These are phyloP conservation scores for Drosophila prolongata DNA, from an alignment of 2,888 invertebrate genomes.

Conservation along the genomic window DNA sequence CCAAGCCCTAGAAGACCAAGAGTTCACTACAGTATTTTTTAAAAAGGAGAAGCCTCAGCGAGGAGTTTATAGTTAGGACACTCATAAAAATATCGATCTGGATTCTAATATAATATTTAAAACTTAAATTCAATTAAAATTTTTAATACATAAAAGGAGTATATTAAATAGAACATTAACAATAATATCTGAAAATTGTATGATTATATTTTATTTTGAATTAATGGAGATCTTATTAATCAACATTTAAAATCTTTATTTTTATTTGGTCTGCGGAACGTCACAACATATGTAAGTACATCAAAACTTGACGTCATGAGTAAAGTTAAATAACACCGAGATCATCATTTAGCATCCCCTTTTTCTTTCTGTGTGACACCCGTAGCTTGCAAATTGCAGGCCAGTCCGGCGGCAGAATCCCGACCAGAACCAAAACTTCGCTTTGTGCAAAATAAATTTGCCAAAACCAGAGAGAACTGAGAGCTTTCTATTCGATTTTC, in stretches of 20 bases:
- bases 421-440: slow-evolving; percentile 55
- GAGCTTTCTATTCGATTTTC: slow-evolving; percentile 38
- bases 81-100: background rate
- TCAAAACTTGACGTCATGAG: no score
- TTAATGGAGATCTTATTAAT: no score
- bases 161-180: no score
- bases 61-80: slow-evolving; percentile 24
- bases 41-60: slow-evolving; percentile 17
- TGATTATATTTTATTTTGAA: no score
- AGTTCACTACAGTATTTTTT: slow-evolving; percentile 20
- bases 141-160: no score
- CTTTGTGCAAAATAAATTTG: slow-evolving; percentile 67
- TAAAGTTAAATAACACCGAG: no score
- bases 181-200: no score
- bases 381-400: slow-evolving; percentile 70
- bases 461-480: slow-evolving; percentile 38
- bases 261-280: no score
- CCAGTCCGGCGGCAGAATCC: slow-evolving; percentile 27
- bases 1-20: slow-evolving; percentile 46
- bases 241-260: no score
- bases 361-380: slow-evolving; percentile 3
- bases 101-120: no score
- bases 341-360: background rate
- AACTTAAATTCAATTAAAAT: no score
- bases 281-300: no score